phyloP scores from a whole-genome alignment of 2,797 vertebrate genomes.

The Protosalanx chinensis region DNA sequence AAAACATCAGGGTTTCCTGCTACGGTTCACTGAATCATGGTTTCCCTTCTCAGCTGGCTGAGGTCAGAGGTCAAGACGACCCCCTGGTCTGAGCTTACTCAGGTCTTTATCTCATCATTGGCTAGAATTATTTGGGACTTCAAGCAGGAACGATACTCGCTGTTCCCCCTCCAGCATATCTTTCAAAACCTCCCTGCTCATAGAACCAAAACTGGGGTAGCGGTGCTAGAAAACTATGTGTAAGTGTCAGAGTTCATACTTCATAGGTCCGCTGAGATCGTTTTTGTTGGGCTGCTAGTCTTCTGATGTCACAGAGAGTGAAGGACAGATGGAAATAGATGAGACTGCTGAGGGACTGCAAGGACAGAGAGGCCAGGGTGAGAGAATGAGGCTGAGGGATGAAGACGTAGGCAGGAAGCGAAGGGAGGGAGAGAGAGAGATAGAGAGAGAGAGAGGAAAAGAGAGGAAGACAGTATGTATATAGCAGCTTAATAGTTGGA shows the following conservation, averaged over 20 bases:
- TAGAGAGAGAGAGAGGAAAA: not conserved
- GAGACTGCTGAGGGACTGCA: slow-evolving; percentile 8
- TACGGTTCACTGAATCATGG: slow-evolving; percentile 29
- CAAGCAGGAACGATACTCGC: too few relatives aligned
- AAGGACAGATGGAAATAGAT: slow-evolving; percentile 32
- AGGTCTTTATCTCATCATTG: slow-evolving; percentile 9
- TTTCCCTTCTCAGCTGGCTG: not conserved
- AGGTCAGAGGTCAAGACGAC: not conserved
- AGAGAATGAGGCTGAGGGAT: not conserved
- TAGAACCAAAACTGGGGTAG: not conserved
- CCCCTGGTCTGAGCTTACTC: not conserved
- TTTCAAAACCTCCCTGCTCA: not conserved
- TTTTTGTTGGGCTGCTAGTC: not conserved
- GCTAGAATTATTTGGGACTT: slow-evolving; percentile 10
- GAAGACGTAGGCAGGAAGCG: not conserved
- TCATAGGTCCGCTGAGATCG: slow-evolving; percentile 6
- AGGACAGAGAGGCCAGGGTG: not conserved
- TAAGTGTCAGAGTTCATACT: not conserved
- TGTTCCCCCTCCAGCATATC: too few relatives aligned
- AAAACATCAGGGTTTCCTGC: slow-evolving; percentile 49
- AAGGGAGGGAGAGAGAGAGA: slow-evolving; percentile 4
- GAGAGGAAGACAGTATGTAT: too few relatives aligned
- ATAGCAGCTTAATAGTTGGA: too few relatives aligned
- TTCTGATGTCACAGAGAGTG: slow-evolving; percentile 18
- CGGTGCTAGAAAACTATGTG: not conserved